These are phyloP conservation scores for Mythimna albipuncta DNA, from an alignment of 2,888 invertebrate species.

Conservation along the genomic window DNA sequence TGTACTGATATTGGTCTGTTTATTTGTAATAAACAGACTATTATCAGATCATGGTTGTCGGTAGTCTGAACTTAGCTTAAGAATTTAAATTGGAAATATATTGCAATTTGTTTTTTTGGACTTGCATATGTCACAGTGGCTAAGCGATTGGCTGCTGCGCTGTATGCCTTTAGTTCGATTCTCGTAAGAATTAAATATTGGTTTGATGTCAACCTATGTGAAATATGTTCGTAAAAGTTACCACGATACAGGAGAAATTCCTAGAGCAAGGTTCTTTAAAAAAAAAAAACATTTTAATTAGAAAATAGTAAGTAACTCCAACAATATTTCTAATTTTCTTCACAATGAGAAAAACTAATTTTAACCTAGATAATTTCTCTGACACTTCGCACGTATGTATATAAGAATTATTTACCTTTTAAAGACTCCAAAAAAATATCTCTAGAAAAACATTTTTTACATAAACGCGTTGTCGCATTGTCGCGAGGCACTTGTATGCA, in stretches of 20 bases:
- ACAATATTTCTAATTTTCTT: neutral
- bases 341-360: neutral
- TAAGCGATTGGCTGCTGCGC: too few relatives aligned
- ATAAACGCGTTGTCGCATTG: neutral
- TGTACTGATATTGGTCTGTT: neutral
- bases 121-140: too few relatives aligned
- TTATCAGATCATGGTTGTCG: neutral
- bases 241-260: too few relatives aligned
- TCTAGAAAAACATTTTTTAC: neutral
- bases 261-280: too few relatives aligned
- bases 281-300: too few relatives aligned
- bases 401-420: too few relatives aligned
- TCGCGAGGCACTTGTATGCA: neutral
- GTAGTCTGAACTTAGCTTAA: neutral
- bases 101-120: neutral
- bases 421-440: neutral
- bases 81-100: neutral
- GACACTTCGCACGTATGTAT: neutral
- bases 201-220: too few relatives aligned
- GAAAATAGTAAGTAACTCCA: neutral
- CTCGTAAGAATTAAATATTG: too few relatives aligned
- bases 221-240: too few relatives aligned
- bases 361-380: neutral
- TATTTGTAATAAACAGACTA: neutral
- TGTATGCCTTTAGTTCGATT: too few relatives aligned